phyloP scores from a whole-genome alignment of 2,797 vertebrate species.

The Cichlasoma orientale region DNA sequence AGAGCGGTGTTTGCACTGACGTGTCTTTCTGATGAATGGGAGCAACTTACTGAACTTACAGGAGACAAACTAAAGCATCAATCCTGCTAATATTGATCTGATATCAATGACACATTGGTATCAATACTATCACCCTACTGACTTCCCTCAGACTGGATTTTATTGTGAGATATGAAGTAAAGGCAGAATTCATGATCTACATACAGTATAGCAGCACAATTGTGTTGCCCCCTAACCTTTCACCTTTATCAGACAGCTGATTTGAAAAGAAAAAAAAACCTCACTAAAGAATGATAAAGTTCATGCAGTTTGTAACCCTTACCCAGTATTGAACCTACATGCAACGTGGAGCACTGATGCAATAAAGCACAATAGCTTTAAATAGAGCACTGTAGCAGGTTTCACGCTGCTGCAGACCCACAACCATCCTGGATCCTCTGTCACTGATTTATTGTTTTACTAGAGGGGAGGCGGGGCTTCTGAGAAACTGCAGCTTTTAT shows the following conservation, averaged over 20 bases:
- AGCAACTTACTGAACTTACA: too few species aligned
- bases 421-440: neutral
- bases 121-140: too few species aligned
- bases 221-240: neutral
- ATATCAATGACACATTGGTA: too few species aligned
- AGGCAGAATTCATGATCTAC: neutral
- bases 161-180: too few species aligned
- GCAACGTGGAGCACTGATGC: neutral
- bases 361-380: neutral
- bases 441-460: neutral
- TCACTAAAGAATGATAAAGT: constrained; percentile 5
- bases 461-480: neutral
- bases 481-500: neutral
- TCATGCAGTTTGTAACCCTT: neutral
- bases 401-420: neutral
- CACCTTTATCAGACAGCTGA: constrained; percentile 1
- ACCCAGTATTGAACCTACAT: neutral
- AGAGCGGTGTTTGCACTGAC: too few species aligned
- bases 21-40: too few species aligned
- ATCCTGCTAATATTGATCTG: too few species aligned
- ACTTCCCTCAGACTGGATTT: too few species aligned
- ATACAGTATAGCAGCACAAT: neutral
- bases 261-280: neutral
- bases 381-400: neutral
- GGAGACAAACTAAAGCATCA: too few species aligned